phyloP scores from a whole-genome alignment of 2,888 invertebrate species.

The Tolmerus cingulatus region DNA sequence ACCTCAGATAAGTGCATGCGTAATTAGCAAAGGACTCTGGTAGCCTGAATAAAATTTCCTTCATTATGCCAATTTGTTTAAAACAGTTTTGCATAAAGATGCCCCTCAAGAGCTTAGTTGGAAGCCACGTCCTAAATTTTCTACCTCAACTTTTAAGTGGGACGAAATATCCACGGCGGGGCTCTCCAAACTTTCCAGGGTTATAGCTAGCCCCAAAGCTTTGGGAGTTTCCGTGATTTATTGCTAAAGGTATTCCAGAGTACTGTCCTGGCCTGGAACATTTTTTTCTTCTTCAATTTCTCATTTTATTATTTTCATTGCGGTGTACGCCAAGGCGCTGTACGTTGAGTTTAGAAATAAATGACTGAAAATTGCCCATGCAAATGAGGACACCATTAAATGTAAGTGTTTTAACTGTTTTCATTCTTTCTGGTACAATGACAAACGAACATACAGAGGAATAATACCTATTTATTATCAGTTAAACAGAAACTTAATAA shows the following conservation, averaged over 20 bases:
- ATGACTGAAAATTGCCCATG: slow-evolving; percentile 19
- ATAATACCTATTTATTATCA: no score
- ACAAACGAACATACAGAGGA: no score
- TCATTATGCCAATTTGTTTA: slow-evolving; percentile 12
- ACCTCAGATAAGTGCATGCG: background rate
- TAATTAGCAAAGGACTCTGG: slow-evolving; percentile 3
- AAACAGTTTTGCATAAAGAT: background rate
- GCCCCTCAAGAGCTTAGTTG: slow-evolving; percentile 1
- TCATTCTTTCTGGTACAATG: background rate
- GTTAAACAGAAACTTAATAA: no score
- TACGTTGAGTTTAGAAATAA: background rate
- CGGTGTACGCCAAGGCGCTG: background rate
- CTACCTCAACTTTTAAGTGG: slow-evolving; percentile 2
- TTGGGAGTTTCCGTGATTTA: slow-evolving; percentile 3
- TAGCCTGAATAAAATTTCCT: background rate
- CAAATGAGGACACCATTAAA: slow-evolving; percentile 6
- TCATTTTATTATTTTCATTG: background rate
- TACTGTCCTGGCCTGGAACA: background rate
- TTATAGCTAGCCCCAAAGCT: background rate
- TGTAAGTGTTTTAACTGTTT: background rate
- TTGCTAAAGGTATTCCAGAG: slow-evolving; percentile 5
- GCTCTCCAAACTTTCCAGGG: slow-evolving; percentile 9
- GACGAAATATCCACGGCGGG: background rate
- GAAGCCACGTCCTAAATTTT: background rate
- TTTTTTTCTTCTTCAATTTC: background rate